Percentiles rank a stretch among this genome's conserved stretches.
Evolutionary conservation across 2,888 invertebrate genomes (phyloP).

Genomic region (Pachycephus smyrnensis): DNA sequence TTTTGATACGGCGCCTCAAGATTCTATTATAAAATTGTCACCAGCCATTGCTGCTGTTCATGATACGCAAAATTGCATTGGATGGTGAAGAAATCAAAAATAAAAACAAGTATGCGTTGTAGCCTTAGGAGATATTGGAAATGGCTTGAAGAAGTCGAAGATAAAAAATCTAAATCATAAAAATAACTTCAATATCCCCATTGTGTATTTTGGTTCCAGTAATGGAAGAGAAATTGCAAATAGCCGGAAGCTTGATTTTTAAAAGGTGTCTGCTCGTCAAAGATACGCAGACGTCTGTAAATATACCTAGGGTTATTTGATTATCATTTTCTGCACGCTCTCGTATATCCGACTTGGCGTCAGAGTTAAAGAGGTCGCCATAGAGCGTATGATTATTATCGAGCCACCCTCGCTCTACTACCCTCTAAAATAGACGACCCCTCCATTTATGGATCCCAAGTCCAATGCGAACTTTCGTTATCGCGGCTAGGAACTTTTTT

Average conservation of each 20-base stretch:
- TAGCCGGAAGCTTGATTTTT: background rate
- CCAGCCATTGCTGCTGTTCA: background rate
- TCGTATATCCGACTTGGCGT: background rate
- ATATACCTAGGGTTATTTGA: background rate
- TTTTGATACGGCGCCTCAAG: background rate
- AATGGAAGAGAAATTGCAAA: too few species aligned
- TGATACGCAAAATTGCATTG: background rate
- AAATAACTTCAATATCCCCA: background rate
- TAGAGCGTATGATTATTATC: conserved; percentile 12
- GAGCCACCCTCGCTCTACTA: conserved; percentile 9
- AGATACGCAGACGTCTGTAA: background rate
- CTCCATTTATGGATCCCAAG: background rate
- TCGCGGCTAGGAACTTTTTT: conserved; percentile 29
- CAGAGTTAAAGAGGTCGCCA: background rate
- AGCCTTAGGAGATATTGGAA: too few species aligned
- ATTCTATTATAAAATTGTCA: background rate
- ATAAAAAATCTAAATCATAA: background rate
- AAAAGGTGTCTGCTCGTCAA: background rate
- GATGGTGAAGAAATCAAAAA: too few species aligned
- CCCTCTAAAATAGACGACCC: background rate
- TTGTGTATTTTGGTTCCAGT: background rate
- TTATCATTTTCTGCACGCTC: background rate
- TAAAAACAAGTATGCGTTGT: too few species aligned
- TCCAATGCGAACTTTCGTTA: conserved; percentile 13
- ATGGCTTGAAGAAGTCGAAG: too few species aligned